Conservation (phyloP, 92 coral and sea anemone genomes). For the Plumapathes pennacea region DNA sequence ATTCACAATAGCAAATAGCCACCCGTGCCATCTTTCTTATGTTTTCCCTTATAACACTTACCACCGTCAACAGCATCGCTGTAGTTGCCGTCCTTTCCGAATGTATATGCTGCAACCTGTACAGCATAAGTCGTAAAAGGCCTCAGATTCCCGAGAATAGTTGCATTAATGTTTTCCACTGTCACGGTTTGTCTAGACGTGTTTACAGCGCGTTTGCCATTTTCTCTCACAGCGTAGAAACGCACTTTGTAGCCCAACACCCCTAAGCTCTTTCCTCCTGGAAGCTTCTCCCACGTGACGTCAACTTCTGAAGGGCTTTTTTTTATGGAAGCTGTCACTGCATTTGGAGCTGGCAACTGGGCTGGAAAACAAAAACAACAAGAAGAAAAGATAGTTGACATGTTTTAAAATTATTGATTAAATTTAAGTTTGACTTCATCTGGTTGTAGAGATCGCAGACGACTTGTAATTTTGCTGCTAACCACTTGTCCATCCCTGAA, state of each 20-base stretch:
- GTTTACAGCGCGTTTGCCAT: slow-evolving; percentile 5
- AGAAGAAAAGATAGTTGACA: not conserved
- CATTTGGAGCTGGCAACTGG: slow-evolving; percentile 6
- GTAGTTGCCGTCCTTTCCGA: slow-evolving; percentile 16
- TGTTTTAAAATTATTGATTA: too few species aligned
- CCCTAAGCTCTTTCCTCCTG: too few species aligned
- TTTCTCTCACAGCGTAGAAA: slow-evolving; percentile 14
- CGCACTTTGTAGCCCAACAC: slow-evolving; percentile 11
- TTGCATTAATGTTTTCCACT: not conserved
- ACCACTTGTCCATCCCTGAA: too few species aligned
- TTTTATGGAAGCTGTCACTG: not conserved
- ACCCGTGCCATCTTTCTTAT: too few species aligned
- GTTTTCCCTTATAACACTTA: slow-evolving; percentile 2
- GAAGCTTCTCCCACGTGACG: slow-evolving; percentile 13
- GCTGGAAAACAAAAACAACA: slow-evolving; percentile 4
- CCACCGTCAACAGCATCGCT: slow-evolving; percentile 44
- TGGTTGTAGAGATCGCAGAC: too few species aligned
- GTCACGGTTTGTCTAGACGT: not conserved
- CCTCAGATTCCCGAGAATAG: slow-evolving; percentile 6
- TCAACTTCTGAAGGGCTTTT: slow-evolving; percentile 25
- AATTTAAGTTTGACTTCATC: too few species aligned
- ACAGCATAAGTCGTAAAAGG: slow-evolving; percentile 43
- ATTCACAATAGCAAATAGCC: too few species aligned
- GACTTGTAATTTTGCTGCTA: too few species aligned
- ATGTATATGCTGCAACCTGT: slow-evolving; percentile 23